Evolutionary conservation across 2,888 invertebrate genomes (phyloP).

Genomic region (Rotaria macrura): DNA sequence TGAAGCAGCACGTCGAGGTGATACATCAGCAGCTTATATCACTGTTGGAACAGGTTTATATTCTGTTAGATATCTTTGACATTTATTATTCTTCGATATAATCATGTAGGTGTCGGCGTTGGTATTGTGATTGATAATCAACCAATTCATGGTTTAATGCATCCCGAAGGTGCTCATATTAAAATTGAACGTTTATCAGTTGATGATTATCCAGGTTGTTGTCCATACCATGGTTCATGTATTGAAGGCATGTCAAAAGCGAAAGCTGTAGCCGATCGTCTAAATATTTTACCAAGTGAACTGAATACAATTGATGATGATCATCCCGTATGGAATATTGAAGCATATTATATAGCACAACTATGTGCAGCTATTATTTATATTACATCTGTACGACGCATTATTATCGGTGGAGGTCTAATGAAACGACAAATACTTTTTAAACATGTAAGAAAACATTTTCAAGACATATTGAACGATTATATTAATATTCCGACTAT

Average conservation of each 20-base stretch:
- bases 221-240: background rate
- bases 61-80: background rate
- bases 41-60: background rate
- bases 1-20: background rate
- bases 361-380: background rate
- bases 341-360: conserved; percentile 2
- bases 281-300: background rate
- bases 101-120: background rate
- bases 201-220: background rate
- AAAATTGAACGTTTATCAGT: background rate
- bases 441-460: background rate
- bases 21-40: background rate
- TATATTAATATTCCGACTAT: background rate
- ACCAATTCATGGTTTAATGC: conserved; percentile 3
- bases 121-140: background rate
- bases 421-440: background rate
- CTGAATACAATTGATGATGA: background rate
- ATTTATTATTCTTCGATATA: background rate
- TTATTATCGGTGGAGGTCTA: background rate
- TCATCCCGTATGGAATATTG: background rate
- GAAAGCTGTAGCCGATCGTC: background rate
- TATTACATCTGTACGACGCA: background rate
- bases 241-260: background rate
- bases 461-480: background rate
- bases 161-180: conserved; percentile 5